Percentiles rank a stretch among this genome's conserved stretches.
phyloP scores from a whole-genome alignment of 35 echinoderm and acorn worm species.

The Anneissia japonica region DNA sequence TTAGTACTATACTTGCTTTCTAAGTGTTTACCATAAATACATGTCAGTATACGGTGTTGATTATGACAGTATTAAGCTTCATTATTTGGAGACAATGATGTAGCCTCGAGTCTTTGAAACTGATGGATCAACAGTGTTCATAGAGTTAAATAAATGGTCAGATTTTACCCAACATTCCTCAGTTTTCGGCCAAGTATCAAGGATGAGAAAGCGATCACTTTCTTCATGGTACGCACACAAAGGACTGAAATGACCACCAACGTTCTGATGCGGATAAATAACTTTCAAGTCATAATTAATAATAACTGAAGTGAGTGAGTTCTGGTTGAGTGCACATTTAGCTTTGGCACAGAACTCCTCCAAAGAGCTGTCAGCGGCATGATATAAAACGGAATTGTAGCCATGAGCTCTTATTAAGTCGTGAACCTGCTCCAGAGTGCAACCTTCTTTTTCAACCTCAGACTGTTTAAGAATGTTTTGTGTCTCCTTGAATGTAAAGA shows the following conservation, averaged over 20 bases:
- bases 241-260: slow-evolving; percentile 70
- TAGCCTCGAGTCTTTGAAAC: slow-evolving; percentile 55
- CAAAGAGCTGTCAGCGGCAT: slow-evolving; percentile 27
- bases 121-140: slow-evolving; percentile 60
- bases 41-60: background rate
- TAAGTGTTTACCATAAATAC: background rate
- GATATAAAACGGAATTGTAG: background rate
- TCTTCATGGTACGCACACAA: slow-evolving; percentile 49
- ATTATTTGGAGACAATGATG: slow-evolving; percentile 26
- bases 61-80: background rate
- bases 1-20: background rate
- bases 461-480: slow-evolving; percentile 19
- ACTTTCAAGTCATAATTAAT: slow-evolving; percentile 49
- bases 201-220: slow-evolving; percentile 48
- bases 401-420: slow-evolving; percentile 24
- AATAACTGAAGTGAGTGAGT: slow-evolving; percentile 49
- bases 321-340: slow-evolving; percentile 17
- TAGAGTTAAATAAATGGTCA: slow-evolving; percentile 47
- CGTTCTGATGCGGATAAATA: slow-evolving; percentile 28
- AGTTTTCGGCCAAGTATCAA: slow-evolving; percentile 65
- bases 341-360: slow-evolving; percentile 50
- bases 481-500: slow-evolving; percentile 57
- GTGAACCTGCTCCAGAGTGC: slow-evolving; percentile 37
- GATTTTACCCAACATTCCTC: slow-evolving; percentile 51
- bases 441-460: background rate